Percentiles rank a stretch among this genome's conserved stretches.
Evolutionary conservation across 2,888 invertebrate genomes (phyloP).

Genomic region (Drosophila colorata): DNA sequence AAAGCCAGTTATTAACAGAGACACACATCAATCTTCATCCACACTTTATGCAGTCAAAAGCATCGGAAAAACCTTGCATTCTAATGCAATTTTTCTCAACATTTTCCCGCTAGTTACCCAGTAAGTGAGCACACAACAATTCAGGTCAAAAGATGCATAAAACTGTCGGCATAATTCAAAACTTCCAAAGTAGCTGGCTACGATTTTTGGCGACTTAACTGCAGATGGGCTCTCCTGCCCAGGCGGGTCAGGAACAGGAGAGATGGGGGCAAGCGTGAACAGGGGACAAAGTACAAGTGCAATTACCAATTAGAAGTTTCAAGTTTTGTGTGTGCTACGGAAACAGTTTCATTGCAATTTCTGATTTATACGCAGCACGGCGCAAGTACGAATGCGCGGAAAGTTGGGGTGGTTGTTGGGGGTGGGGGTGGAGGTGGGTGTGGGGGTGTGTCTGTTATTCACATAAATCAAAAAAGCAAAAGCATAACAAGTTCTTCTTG

Average conservation of each 20-base stretch:
- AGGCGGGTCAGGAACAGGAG: neutral
- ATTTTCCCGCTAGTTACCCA: conserved; percentile 6
- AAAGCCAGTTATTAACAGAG: neutral
- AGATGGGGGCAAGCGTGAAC: neutral
- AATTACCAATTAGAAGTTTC: conserved; percentile 79
- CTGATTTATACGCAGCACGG: conserved; percentile 64
- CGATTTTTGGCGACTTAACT: conserved; percentile 42
- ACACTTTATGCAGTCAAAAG: conserved; percentile 3
- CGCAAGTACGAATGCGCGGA: neutral
- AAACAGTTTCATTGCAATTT: conserved; percentile 69
- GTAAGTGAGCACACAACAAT: conserved; percentile 27
- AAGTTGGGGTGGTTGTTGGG: neutral
- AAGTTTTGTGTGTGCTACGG: conserved; percentile 45
- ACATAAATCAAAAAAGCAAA: conserved; percentile 58
- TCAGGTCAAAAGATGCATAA: conserved; percentile 65
- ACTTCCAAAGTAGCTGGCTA: conserved; percentile 41
- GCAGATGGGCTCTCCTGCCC: conserved; percentile 1
- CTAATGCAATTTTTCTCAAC: neutral
- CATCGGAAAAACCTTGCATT: conserved; percentile 4
- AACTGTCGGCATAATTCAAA: conserved; percentile 69
- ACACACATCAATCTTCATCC: conserved; percentile 36
- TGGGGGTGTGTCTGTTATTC: neutral
- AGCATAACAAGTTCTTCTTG: conserved; percentile 41
- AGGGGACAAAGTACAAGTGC: conserved; percentile 44
- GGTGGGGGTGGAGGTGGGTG: neutral